A percentile compares a stretch with the other conserved stretches of the same genome.
Evolutionary conservation across 2,113 vertebrate genomes (phyloP).

Genomic region (Delphinapterus leucas): DNA sequence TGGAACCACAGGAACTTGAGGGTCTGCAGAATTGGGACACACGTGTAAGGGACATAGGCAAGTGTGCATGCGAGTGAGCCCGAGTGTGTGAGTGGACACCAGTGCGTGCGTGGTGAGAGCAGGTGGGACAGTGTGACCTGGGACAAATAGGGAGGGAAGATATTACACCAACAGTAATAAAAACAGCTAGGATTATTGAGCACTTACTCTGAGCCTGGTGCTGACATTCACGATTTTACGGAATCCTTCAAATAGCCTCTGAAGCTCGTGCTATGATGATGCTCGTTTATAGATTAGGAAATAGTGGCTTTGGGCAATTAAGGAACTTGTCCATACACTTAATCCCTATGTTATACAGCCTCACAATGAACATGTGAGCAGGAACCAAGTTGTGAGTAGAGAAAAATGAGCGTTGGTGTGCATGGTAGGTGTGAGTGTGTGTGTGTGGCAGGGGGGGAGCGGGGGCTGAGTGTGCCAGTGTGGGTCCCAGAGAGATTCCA

Average conservation of each 20-base stretch:
- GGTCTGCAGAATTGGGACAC: neutral
- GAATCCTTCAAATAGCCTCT: conserved; percentile 3
- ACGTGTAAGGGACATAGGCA: neutral
- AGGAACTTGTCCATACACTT: conserved; percentile 2
- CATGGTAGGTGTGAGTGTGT: neutral
- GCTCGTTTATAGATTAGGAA: neutral
- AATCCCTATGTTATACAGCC: neutral
- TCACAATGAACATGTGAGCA: neutral
- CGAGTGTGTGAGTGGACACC: neutral
- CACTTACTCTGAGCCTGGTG: neutral
- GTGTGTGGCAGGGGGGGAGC: neutral
- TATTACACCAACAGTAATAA: neutral
- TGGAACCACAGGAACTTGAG: neutral
- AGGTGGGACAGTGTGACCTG: neutral
- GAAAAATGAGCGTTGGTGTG: neutral
- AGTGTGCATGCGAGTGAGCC: neutral
- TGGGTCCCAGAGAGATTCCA: conserved; percentile 1
- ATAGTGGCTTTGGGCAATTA: neutral
- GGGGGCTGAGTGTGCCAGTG: neutral
- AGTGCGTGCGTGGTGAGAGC: neutral
- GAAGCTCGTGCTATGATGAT: neutral
- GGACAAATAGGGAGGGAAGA: neutral
- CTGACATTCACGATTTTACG: neutral
- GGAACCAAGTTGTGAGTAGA: conserved; percentile 1
- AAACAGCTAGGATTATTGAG: neutral